Evolutionary conservation across 2,113 vertebrate genomes (phyloP).

Genomic region (Zosterops japonicus): DNA sequence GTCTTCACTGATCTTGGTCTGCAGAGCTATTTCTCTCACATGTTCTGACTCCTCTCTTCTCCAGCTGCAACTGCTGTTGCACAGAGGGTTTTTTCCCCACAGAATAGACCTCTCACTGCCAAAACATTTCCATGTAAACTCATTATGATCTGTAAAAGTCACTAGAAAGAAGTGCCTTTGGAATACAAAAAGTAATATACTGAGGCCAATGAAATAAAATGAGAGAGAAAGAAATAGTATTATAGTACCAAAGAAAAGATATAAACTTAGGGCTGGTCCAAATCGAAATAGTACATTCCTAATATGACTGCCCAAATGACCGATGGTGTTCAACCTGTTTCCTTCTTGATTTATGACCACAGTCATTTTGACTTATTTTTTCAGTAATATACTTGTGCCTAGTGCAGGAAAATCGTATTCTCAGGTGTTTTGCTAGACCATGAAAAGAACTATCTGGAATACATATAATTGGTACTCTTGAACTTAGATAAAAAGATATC

Average conservation of each 20-base stretch:
- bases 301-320: background rate
- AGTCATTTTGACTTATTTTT: background rate
- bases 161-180: background rate
- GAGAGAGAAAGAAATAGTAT: background rate
- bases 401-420: background rate
- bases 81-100: background rate
- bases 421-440: background rate
- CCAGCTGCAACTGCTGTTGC: background rate
- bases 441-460: background rate
- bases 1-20: background rate
- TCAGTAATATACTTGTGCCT: background rate
- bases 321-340: background rate
- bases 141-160: background rate
- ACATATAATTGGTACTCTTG: background rate
- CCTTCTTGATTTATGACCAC: background rate
- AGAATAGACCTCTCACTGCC: background rate
- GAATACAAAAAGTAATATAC: background rate
- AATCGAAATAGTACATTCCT: background rate
- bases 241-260: background rate
- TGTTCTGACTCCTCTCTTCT: background rate
- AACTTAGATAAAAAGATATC: background rate
- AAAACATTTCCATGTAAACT: background rate
- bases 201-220: background rate
- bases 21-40: background rate
- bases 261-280: background rate